Percentiles rank a stretch among this genome's conserved stretches.
Conservation (phyloP, 2,888 invertebrate genomes). For the Tenodera sinensis region DNA sequence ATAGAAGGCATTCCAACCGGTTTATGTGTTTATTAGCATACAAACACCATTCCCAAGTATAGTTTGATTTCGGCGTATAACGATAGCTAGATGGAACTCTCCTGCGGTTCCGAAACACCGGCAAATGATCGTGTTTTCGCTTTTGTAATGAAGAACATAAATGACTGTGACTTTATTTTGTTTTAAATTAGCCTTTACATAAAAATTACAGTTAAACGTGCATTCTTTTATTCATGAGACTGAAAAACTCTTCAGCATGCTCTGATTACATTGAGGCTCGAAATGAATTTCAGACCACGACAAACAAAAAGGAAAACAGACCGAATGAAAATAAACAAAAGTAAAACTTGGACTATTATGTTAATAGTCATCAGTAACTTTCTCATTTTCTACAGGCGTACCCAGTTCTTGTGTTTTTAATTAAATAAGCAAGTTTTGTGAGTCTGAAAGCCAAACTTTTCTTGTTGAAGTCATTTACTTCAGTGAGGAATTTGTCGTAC, state of each 20-base stretch:
- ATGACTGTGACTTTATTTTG: slow-evolving; percentile 6
- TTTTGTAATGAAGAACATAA: slow-evolving; percentile 9
- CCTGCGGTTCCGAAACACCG: neutral
- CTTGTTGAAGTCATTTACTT: no score
- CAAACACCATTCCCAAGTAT: neutral
- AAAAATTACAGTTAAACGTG: slow-evolving; percentile 6
- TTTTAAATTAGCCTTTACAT: slow-evolving; percentile 12
- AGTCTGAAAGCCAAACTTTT: no score
- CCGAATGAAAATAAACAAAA: neutral
- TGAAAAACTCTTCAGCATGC: neutral
- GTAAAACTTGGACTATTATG: neutral
- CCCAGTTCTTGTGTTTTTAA: neutral
- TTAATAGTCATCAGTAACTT: neutral
- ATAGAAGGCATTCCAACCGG: neutral
- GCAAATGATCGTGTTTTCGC: neutral
- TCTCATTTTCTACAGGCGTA: neutral
- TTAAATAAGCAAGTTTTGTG: neutral
- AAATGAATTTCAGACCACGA: neutral
- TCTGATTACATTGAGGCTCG: neutral
- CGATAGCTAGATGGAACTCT: neutral
- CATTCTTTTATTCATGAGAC: slow-evolving; percentile 6
- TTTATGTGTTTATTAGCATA: neutral
- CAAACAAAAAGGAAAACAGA: neutral
- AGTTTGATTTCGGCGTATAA: neutral
- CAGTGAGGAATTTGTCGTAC: no score